Evolutionary conservation across 2,797 vertebrate species (phyloP).

Genomic region (Rousettus madagascariensis): DNA sequence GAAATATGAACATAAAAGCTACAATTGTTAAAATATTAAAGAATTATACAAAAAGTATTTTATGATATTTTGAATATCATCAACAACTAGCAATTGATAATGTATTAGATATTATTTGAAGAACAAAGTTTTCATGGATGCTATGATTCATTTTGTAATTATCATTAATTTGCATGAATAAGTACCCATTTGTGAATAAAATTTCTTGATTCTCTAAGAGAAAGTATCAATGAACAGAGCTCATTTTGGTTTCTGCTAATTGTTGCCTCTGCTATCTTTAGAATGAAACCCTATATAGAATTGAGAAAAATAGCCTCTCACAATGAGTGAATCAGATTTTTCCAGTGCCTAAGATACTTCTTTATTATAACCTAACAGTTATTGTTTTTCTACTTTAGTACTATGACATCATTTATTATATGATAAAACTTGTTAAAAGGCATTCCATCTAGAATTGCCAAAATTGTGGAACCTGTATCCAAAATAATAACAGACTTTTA

Average conservation of each 20-base stretch:
- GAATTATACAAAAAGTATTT: not conserved
- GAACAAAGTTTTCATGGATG: not conserved
- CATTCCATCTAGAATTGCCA: not conserved
- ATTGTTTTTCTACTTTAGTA: not conserved
- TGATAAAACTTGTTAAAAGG: not conserved
- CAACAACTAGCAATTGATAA: not conserved
- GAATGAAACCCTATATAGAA: not conserved
- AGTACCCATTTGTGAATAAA: conserved; percentile 22
- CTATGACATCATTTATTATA: not conserved
- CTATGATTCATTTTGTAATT: conserved; percentile 19
- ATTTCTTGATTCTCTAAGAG: not conserved
- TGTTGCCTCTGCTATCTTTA: not conserved
- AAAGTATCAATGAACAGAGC: not conserved
- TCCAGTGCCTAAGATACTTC: not conserved
- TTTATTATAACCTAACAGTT: not conserved
- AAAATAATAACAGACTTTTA: not conserved
- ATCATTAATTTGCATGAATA: conserved; percentile 46
- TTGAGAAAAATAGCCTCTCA: not conserved
- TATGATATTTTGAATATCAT: not conserved
- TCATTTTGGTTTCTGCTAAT: not conserved
- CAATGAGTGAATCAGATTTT: not conserved
- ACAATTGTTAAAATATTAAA: not conserved
- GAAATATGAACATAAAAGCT: not conserved
- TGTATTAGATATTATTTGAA: not conserved
- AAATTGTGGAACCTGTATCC: not conserved